Percentiles rank a stretch among this genome's conserved stretches.
Evolutionary conservation across 2,797 vertebrate genomes (phyloP).

Genomic region (Coregonus suidteri): DNA sequence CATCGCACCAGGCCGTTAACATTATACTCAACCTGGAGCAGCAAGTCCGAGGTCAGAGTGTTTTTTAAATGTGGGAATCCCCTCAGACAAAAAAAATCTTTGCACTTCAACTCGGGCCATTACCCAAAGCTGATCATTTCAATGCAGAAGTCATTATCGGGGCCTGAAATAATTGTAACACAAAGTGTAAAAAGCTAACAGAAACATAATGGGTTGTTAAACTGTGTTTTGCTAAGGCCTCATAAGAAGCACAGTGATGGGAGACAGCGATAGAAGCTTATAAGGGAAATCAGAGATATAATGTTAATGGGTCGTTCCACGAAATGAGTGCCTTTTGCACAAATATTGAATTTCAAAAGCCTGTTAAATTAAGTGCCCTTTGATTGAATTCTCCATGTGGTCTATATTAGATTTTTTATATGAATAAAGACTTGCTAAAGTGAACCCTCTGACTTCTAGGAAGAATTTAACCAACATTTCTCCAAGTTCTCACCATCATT

Average conservation of each 20-base stretch:
- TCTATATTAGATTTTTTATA: no score
- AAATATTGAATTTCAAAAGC: no score
- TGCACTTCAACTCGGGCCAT: background rate
- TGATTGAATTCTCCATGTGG: no score
- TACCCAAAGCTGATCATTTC: background rate
- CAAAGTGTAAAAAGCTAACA: background rate
- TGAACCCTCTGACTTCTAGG: no score
- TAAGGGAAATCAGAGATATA: constrained; percentile 30
- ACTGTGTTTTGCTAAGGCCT: background rate
- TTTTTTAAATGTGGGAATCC: background rate
- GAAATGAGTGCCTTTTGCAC: no score
- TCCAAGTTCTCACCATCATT: no score
- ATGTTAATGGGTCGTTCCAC: background rate
- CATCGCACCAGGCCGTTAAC: background rate
- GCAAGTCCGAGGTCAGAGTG: constrained; percentile 99
- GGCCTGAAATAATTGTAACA: background rate
- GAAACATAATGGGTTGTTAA: background rate
- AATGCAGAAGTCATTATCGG: background rate
- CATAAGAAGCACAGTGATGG: background rate
- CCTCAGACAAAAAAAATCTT: background rate
- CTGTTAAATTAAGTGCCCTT: no score
- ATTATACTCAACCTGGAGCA: constrained; percentile 97
- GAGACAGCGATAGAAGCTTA: background rate
- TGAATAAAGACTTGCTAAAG: no score
- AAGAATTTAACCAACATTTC: no score